phyloP scores from a whole-genome alignment of 2,113 vertebrate species.

The Podarcis raffonei region DNA sequence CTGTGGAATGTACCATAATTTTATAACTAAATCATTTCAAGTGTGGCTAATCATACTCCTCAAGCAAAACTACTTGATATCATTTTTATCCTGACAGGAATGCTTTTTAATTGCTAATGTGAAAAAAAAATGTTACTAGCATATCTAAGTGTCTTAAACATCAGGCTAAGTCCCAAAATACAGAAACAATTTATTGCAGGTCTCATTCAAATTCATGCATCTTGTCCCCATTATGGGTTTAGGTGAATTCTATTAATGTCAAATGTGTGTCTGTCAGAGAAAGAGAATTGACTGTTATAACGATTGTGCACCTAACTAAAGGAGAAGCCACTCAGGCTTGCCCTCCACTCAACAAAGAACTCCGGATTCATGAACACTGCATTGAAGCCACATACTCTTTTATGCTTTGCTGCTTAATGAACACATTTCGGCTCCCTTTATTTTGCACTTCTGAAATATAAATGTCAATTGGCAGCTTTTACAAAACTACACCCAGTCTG shows the following conservation, averaged over 20 bases:
- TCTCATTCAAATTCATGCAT: not conserved
- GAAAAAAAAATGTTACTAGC: not conserved
- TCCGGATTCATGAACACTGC: not conserved
- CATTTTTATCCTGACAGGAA: not conserved
- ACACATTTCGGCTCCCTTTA: not conserved
- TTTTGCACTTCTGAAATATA: slow-evolving; percentile 43
- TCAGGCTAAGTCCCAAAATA: not conserved
- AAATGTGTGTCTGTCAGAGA: not conserved
- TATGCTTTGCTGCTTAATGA: slow-evolving; percentile 37
- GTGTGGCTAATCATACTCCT: not conserved
- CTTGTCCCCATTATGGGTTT: not conserved
- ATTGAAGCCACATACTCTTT: slow-evolving; percentile 11
- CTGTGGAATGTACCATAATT: not conserved
- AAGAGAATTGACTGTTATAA: not conserved
- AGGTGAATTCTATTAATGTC: not conserved
- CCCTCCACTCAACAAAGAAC: not conserved
- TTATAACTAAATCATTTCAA: slow-evolving; percentile 10
- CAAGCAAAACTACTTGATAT: not conserved
- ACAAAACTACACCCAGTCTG: slow-evolving; percentile 19
- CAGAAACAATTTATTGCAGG: not conserved
- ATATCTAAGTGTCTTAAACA: not conserved
- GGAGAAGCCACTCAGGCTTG: slow-evolving; percentile 9
- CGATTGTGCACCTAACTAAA: not conserved
- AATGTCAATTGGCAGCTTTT: slow-evolving; percentile 51
- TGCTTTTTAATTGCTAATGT: not conserved